Evolutionary conservation across 1,140 invertebrate species (phyloP), one percentile per base, ranked within the genome.

Genomic region (Diabrotica undecimpunctata): DNA sequence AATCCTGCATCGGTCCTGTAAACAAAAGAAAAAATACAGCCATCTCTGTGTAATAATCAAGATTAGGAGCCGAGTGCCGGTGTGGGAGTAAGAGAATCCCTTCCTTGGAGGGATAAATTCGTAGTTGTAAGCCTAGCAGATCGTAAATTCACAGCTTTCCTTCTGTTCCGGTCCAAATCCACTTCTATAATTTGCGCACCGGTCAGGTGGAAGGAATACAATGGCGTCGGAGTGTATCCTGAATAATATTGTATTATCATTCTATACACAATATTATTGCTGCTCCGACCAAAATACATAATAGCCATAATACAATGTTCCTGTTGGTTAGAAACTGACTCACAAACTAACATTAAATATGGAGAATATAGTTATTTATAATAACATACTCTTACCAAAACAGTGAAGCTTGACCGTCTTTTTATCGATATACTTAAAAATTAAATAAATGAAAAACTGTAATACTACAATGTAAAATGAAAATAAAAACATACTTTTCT

Each of bases 91-190:
- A 46, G 41, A 46, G 41, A 46, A 46, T 46, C 41, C 41, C 41
- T 46, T 46, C 41, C 41, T 46, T 46, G 8, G 41, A 46, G n/a
- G 41, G 41, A n/a, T 46, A n/a, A 46, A 46, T 46, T 46, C 41
- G 41, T 46, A 46, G 41, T 46, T 46, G 41, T 46, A 46, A 46
- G 41, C 41, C 41, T 46, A 46, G 41, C 41, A 46, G 41, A 46
- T 46, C 41, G 41, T 46, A 46, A 46, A 46, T 46, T 46, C 41
- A 46, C 41, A 46, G 41, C 41, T 46, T 46, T 46, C 41, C 41
- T 46, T 46, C 41, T 46, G 41, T 46, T 46, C 41, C 41, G 41
- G 41, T 10, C 41, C 41, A 46, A 46, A 46, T 46, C 41, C 41
- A 46, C 41, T 46, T 46, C 41, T n/a, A 46, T 46, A 46, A 46